Evolutionary conservation across 2,113 vertebrate genomes (phyloP).

Genomic region (Ameiurus melas): DNA sequence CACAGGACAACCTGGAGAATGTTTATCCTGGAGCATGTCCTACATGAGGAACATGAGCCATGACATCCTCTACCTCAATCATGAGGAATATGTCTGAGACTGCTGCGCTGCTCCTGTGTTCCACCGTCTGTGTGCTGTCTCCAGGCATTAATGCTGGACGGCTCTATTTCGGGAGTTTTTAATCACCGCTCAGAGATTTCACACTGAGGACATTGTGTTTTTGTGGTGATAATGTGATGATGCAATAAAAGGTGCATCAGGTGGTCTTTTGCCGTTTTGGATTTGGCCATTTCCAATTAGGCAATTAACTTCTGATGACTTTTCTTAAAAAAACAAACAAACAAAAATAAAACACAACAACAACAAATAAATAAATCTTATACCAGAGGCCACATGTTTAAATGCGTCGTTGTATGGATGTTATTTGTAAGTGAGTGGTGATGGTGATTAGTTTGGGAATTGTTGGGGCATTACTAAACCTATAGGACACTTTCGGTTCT

Average conservation of each 20-base stretch:
- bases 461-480: background rate
- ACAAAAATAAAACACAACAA: no score
- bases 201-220: background rate
- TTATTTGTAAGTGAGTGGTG: background rate
- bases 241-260: background rate
- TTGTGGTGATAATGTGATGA: background rate
- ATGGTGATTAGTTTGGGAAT: conserved; percentile 1
- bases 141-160: background rate
- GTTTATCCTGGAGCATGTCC: background rate
- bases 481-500: background rate
- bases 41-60: background rate
- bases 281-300: background rate
- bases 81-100: background rate
- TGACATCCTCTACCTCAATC: background rate
- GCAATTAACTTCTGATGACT: background rate
- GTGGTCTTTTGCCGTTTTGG: background rate
- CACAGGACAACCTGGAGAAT: background rate
- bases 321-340: background rate
- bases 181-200: background rate
- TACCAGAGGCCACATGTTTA: background rate
- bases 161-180: conserved; percentile 8
- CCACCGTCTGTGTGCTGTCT: background rate
- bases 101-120: background rate
- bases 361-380: background rate
- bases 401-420: background rate